Percentiles rank a stretch among this genome's conserved stretches.
phyloP scores from a whole-genome alignment of 2,888 invertebrate genomes.

The Synanthedon tipuliformis region DNA sequence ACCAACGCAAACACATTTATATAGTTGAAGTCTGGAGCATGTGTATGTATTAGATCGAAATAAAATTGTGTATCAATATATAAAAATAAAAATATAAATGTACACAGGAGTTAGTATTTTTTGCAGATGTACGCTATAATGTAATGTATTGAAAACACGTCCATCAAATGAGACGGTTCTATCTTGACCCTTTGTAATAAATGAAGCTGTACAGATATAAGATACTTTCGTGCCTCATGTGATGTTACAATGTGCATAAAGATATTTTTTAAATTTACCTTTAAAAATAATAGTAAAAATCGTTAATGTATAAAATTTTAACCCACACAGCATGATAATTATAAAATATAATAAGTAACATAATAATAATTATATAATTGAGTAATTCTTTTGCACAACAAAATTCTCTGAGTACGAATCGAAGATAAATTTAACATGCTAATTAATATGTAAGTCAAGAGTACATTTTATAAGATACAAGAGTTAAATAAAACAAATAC shows the following conservation, averaged over 20 bases:
- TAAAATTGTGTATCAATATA: too few species aligned
- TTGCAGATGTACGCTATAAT: conserved; percentile 55
- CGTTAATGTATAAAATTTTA: too few species aligned
- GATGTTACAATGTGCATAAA: conserved; percentile 10
- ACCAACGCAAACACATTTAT: too few species aligned
- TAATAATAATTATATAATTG: too few species aligned
- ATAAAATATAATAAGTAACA: too few species aligned
- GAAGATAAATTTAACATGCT: too few species aligned
- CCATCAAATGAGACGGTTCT: conserved; percentile 34
- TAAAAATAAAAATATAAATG: conserved; percentile 15
- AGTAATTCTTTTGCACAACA: too few species aligned
- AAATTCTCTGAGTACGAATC: too few species aligned
- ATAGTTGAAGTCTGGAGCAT: too few species aligned
- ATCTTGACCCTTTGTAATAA: conserved; percentile 22
- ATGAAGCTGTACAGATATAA: conserved; percentile 10
- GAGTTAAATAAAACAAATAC: conserved; percentile 8
- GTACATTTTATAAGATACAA: background rate
- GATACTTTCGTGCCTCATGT: conserved; percentile 47
- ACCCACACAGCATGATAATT: too few species aligned
- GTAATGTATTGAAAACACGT: conserved; percentile 43
- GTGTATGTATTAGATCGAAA: too few species aligned
- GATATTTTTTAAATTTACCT: conserved; percentile 55
- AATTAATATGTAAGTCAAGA: too few species aligned
- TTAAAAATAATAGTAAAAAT: conserved; percentile 18
- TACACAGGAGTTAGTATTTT: conserved; percentile 58